phyloP scores from a whole-genome alignment of 2,113 vertebrate genomes.

The Dendrocopos noguchii region DNA sequence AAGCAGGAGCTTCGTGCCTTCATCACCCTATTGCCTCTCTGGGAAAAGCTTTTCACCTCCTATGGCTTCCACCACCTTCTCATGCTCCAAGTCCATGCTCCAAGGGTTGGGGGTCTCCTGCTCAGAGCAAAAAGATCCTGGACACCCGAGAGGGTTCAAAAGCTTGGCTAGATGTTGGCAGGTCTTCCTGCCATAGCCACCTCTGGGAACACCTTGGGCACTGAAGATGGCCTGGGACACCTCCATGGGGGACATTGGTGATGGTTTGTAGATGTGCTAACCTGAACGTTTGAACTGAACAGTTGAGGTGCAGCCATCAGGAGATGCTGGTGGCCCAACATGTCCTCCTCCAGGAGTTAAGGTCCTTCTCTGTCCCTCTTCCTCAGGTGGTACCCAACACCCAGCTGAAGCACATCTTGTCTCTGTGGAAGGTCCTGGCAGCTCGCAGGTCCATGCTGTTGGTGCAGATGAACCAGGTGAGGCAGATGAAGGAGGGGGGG shows the following conservation, averaged over 20 bases:
- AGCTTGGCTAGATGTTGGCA: not conserved
- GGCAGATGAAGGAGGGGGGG: not conserved
- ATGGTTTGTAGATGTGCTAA: not conserved
- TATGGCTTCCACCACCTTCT: not conserved
- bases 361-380: not conserved
- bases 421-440: not conserved
- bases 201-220: not conserved
- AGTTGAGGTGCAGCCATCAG: not conserved
- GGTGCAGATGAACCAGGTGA: constrained; percentile 23
- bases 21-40: too few relatives aligned
- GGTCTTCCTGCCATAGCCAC: not conserved
- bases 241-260: not conserved
- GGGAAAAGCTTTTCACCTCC: not conserved
- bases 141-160: not conserved
- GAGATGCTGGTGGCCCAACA: not conserved
- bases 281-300: not conserved
- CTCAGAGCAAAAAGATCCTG: not conserved
- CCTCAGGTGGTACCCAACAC: not conserved
- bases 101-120: not conserved
- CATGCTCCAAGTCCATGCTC: accelerated
- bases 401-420: not conserved
- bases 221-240: too few relatives aligned
- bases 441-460: not conserved
- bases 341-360: not conserved
- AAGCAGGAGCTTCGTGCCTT: not conserved